Percentiles rank a stretch among this genome's conserved stretches.
These are phyloP conservation scores for Piscicola geometra DNA, from an alignment of 2,888 invertebrate species.

Conservation along the genomic window DNA sequence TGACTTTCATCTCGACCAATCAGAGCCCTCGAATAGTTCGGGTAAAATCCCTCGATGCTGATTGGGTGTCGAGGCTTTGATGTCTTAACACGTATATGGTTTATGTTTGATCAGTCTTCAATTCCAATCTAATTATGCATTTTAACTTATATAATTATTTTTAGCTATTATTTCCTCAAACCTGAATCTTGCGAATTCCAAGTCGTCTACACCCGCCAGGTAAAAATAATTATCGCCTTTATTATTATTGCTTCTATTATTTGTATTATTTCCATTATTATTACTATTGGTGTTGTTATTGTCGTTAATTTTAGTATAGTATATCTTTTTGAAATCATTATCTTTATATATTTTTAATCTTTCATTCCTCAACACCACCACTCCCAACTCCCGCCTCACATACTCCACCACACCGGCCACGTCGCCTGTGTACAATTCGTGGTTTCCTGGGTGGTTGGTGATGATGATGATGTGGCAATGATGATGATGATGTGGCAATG, in stretches of 20 bases:
- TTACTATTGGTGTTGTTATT: no score
- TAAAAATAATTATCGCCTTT: background rate
- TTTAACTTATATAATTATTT: background rate
- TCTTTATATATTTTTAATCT: background rate
- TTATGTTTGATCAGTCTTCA: background rate
- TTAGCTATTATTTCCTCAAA: background rate
- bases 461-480: no score
- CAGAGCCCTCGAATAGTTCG: background rate
- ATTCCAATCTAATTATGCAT: background rate
- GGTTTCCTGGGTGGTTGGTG: no score
- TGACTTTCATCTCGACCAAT: background rate
- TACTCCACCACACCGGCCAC: background rate
- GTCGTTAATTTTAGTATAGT: no score
- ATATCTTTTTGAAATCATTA: no score
- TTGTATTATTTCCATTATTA: no score
- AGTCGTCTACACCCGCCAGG: background rate
- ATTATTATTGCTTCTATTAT: no score
- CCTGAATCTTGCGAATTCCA: background rate
- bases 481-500: no score
- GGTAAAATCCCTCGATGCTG: background rate
- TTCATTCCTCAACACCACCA: background rate
- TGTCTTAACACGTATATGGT: background rate
- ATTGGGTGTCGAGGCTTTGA: no score
- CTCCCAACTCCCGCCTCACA: background rate
- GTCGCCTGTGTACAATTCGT: slow-evolving; percentile 1